Evolutionary conservation across 2,888 invertebrate genomes (phyloP), one percentile per base, ranked within the genome.

Genomic region (Pammene fasciana): DNA sequence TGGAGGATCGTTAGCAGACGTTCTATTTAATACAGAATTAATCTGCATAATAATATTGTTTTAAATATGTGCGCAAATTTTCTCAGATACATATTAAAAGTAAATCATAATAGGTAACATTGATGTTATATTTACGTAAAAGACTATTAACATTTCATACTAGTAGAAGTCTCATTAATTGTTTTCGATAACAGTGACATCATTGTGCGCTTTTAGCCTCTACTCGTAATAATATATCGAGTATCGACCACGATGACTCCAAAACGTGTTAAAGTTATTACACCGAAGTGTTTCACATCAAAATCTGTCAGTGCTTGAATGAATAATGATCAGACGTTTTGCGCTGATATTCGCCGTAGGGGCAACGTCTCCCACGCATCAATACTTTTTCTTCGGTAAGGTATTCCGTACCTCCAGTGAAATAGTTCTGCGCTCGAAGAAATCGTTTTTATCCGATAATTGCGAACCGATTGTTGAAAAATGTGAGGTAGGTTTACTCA

Each of bases 261-360:
- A 76, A n/a, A 76, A 76, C 81, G 84, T 84, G 88, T 86, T 87
- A 84, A 87, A 86, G 82, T 84, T 85, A 86, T 88, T 86, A 85
- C 82, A 78, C 76, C 77, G 80, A 85, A 87, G 87, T 86, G 84
- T 87, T 88, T 84, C 84, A 85, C 87, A 85, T 88, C 86, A 86
- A 83, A 88, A 84, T 86, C 86, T 87, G 88, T 90, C 89, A 86
- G 81, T 80, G 83, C 76, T 81, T 79, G 81, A 84, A 88, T 89
- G 87, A 89, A 82, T 89, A 86, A 89, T 87, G 89, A 87, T 85
- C 80, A 82, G 87, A 86, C 81, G 82, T 75, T 84, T 85, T 83
- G 26, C 82, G 82, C 84, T 86, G 80, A 80, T 79, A 82, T 82
- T 82, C 79, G 84, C 84, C 80, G 77, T 78, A 80, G 83, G 83